These are phyloP conservation scores for Villa cingulata DNA, from an alignment of 2,888 invertebrate genomes.

Conservation along the genomic window DNA sequence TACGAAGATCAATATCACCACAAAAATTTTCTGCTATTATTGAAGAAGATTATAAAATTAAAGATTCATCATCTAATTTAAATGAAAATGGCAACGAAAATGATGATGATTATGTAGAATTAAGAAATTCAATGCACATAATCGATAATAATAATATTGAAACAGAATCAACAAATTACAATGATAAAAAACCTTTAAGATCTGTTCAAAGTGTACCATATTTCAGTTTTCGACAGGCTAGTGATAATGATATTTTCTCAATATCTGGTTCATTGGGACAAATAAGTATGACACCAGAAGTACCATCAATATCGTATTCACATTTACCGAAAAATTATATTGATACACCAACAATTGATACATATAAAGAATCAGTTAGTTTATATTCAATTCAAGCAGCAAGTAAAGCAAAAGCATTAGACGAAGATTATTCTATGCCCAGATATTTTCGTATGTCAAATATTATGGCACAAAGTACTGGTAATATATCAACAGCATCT, in stretches of 20 bases:
- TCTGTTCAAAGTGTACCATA: slow-evolving; percentile 33
- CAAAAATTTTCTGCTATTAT: slow-evolving; percentile 29
- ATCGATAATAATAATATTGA: background rate
- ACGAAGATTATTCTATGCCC: slow-evolving; percentile 48
- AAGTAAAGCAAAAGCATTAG: slow-evolving; percentile 34
- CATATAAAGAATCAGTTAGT: slow-evolving; percentile 33
- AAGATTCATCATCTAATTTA: slow-evolving; percentile 8
- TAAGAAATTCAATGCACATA: slow-evolving; percentile 22
- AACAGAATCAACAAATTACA: slow-evolving; percentile 17
- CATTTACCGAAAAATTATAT: slow-evolving; percentile 35
- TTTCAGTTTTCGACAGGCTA: slow-evolving; percentile 28
- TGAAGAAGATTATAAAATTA: slow-evolving; percentile 22
- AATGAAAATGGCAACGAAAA: background rate
- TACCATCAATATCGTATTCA: slow-evolving; percentile 35
- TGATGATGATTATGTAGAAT: slow-evolving; percentile 21
- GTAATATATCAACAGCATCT: slow-evolving; percentile 17
- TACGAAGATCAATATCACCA: slow-evolving; percentile 20
- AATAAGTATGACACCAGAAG: slow-evolving; percentile 37
- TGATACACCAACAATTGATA: slow-evolving; percentile 35
- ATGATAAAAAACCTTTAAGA: slow-evolving; percentile 25
- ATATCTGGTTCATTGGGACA: slow-evolving; percentile 28
- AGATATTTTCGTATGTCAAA: slow-evolving; percentile 42
- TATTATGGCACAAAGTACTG: slow-evolving; percentile 29
- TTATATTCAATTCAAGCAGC: slow-evolving; percentile 40
- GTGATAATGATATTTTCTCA: slow-evolving; percentile 34